Percentiles rank a stretch among this genome's conserved stretches.
phyloP scores from a whole-genome alignment of 92 coral and sea anemone genomes.

The Epizoanthus scotinus region DNA sequence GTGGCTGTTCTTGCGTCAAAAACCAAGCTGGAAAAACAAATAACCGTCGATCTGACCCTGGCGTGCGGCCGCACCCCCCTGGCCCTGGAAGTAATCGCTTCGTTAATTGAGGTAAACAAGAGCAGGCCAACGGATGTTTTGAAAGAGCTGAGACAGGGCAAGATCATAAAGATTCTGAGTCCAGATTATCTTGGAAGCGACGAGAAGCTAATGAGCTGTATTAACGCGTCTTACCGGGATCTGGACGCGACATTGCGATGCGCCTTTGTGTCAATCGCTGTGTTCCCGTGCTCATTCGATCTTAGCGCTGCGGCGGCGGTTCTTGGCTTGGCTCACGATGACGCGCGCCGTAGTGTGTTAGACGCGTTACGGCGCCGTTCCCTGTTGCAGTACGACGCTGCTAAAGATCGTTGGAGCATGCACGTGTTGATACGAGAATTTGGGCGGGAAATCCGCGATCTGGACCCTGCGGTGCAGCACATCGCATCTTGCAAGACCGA shows the following conservation, averaged over 20 bases:
- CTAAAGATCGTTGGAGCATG: slow-evolving; percentile 36
- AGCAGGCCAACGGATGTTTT: slow-evolving; percentile 15
- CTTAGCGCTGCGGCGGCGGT: slow-evolving; percentile 41
- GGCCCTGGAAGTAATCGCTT: slow-evolving; percentile 38
- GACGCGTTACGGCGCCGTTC: slow-evolving; percentile 30
- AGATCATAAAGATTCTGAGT: slow-evolving; percentile 29
- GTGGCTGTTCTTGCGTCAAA: slow-evolving; percentile 17
- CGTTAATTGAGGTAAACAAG: slow-evolving; percentile 23
- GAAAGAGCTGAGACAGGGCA: slow-evolving; percentile 39
- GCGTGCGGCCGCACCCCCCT: slow-evolving; percentile 41
- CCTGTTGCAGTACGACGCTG: slow-evolving; percentile 34
- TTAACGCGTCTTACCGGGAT: slow-evolving; percentile 35
- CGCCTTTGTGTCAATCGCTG: slow-evolving; percentile 32
- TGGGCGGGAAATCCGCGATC: slow-evolving; percentile 36
- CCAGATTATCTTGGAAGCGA: slow-evolving; percentile 45
- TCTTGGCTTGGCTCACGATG: slow-evolving; percentile 39
- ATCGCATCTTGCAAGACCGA: slow-evolving; percentile 29
- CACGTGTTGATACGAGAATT: slow-evolving; percentile 38
- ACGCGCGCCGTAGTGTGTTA: slow-evolving; percentile 8
- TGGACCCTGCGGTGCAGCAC: slow-evolving; percentile 29
- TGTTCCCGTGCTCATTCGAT: slow-evolving; percentile 44
- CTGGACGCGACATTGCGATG: slow-evolving; percentile 26
- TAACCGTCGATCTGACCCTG: slow-evolving; percentile 17
- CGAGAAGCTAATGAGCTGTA: slow-evolving; percentile 42
- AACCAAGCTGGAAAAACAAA: background rate